Evolutionary conservation across 2,113 vertebrate genomes (phyloP), one percentile per base, ranked within the genome.

Genomic region (Muscicapa adusta): DNA sequence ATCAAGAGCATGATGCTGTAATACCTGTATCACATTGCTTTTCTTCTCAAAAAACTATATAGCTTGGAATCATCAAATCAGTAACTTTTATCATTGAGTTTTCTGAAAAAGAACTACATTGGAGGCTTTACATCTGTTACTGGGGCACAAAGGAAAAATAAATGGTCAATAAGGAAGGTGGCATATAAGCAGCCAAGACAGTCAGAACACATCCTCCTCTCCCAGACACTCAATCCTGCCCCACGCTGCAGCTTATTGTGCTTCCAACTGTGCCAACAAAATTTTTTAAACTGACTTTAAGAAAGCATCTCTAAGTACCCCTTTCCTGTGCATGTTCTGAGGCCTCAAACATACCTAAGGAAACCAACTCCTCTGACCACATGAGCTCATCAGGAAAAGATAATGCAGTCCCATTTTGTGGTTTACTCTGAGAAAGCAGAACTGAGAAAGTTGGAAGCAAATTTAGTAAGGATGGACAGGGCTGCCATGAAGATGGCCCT

Each of bases 341-440:
- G n/a, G 62, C 43, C 74, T 67, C 57, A 2, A 1, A 22, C 20
- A 29, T 7, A 47, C 63, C 63, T 23, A 65, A 62, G 63, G 86
- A 93, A 88, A 80, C 68, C 65, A 81, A n/a, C n/a, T 36, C 70
- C 56, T 79, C 70, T 40, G 2, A 74, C 43, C 73, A 71, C 58
- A 33, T 1, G 15, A 85, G 67, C 36, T 88, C 88, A 73, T 54
- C 9, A 9, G 79, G 85, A 83, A 70, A n/a, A 94, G 79, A 77
- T 43, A 86, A 40, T 1, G 5, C 42, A 31, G 78, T 38, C 36
- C 58, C 67, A 70, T 31, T 0, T 7, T 6, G 42, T 65, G 60
- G 67, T 53, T 86, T 60, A 51, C 88, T 83, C 71, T 53, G 40
- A 66, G 92, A 83, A 93, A 94, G 75, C 75, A 88, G 85, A 94